Evolutionary conservation across 2,888 invertebrate species (phyloP).

Genomic region (Troides helena): DNA sequence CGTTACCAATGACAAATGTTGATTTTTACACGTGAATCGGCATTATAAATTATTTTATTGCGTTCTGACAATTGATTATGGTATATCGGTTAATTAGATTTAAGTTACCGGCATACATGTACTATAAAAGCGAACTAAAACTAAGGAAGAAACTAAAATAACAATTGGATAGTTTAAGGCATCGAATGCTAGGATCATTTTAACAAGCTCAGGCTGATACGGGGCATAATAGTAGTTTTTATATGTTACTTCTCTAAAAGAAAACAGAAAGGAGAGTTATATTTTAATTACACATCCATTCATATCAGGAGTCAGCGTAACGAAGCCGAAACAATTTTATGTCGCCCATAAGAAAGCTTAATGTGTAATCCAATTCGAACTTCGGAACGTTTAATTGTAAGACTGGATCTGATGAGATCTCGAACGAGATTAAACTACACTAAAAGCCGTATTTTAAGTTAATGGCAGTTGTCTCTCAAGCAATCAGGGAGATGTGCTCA

Average conservation of each 20-base stretch:
- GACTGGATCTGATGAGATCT: conserved; percentile 46
- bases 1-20: conserved; percentile 38
- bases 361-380: conserved; percentile 58
- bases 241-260: conserved; percentile 5
- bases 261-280: conserved; percentile 5
- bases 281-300: conserved; percentile 43
- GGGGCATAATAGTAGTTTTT: background rate
- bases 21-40: conserved; percentile 36
- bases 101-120: background rate
- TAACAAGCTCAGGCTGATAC: background rate
- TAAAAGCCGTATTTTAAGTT: conserved; percentile 57
- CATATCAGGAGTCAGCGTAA: conserved; percentile 48
- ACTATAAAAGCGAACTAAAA: too few relatives aligned
- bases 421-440: conserved; percentile 47
- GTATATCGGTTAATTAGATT: background rate
- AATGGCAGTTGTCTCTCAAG: conserved; percentile 48
- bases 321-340: conserved; percentile 58
- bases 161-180: background rate
- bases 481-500: conserved; percentile 43
- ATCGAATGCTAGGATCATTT: background rate
- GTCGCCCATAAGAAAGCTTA: conserved; percentile 56
- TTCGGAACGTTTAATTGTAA: conserved; percentile 55
- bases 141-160: background rate
- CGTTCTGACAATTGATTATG: conserved; percentile 25
- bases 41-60: conserved; percentile 35